Evolutionary conservation across 2,797 vertebrate species (phyloP).

Genomic region (Paratrypauchen microcephalus): DNA sequence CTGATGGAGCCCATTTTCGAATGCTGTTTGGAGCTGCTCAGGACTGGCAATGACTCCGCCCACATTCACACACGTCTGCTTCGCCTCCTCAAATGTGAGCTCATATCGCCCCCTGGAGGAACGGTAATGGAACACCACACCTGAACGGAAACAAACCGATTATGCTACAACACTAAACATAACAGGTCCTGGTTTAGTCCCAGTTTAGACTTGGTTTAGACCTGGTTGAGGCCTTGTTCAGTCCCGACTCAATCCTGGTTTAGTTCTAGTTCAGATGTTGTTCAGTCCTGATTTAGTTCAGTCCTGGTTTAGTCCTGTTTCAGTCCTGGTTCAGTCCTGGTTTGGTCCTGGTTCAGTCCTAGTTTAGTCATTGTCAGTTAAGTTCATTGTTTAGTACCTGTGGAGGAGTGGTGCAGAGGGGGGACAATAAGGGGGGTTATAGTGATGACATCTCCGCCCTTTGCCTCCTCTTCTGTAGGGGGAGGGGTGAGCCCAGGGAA

Average conservation of each 20-base stretch:
- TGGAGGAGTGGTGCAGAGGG: slow-evolving; percentile 41
- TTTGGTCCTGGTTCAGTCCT: too few species aligned
- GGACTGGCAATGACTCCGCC: slow-evolving; percentile 89
- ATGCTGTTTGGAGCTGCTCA: slow-evolving; percentile 89
- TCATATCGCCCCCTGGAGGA: slow-evolving; percentile 88
- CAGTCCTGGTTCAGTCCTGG: too few species aligned
- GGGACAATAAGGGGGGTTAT: slow-evolving; percentile 64
- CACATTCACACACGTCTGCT: slow-evolving; percentile 84
- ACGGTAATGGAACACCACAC: slow-evolving; percentile 93
- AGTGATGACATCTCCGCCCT: slow-evolving; percentile 75
- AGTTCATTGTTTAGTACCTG: neutral
- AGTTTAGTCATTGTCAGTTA: neutral
- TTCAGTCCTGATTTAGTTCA: too few species aligned
- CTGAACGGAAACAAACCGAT: slow-evolving; percentile 53
- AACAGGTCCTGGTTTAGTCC: too few species aligned
- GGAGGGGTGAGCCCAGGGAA: slow-evolving; percentile 68
- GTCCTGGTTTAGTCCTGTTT: too few species aligned
- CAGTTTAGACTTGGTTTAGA: too few species aligned
- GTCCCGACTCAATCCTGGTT: too few species aligned
- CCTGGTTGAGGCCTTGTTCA: too few species aligned
- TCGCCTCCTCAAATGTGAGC: slow-evolving; percentile 89
- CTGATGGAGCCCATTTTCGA: slow-evolving; percentile 90
- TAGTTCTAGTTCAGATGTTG: too few species aligned
- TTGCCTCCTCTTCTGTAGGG: slow-evolving; percentile 69
- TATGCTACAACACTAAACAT: too few species aligned